Percentiles rank a stretch among this genome's conserved stretches.
phyloP scores from a whole-genome alignment of 2,888 invertebrate genomes.

The Dasysyrphus tricinctus region DNA sequence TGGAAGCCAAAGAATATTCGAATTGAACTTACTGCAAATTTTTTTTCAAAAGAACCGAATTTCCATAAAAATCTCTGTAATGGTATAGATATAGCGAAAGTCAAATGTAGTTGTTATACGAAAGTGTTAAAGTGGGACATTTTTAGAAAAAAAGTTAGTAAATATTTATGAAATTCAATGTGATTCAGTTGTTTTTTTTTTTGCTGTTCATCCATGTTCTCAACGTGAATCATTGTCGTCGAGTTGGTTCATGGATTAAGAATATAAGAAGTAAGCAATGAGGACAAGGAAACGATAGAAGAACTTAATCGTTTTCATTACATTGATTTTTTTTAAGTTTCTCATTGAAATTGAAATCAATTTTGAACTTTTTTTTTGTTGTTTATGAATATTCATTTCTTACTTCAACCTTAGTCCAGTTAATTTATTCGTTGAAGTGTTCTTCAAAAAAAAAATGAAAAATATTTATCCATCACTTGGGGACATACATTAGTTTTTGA shows the following conservation, averaged over 20 bases:
- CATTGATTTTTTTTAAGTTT: background rate
- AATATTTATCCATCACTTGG: no score
- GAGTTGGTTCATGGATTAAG: slow-evolving; percentile 15
- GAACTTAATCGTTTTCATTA: slow-evolving; percentile 9
- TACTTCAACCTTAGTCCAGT: no score
- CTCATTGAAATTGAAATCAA: background rate
- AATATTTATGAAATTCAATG: slow-evolving; percentile 72
- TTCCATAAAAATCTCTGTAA: slow-evolving; percentile 48
- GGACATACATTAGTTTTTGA: no score
- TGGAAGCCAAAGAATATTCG: background rate
- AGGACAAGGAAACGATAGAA: background rate
- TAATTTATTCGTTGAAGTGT: no score
- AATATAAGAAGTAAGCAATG: background rate
- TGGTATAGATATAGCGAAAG: background rate
- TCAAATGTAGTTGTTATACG: slow-evolving; percentile 30
- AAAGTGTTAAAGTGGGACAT: slow-evolving; percentile 64
- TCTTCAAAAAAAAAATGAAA: no score
- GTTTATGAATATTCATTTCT: no score
- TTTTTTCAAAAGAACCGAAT: slow-evolving; percentile 22
- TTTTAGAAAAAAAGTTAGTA: slow-evolving; percentile 62
- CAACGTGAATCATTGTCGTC: slow-evolving; percentile 12
- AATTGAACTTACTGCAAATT: background rate
- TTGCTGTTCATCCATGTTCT: background rate
- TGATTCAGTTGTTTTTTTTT: slow-evolving; percentile 23
- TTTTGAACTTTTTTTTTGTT: background rate